Evolutionary conservation across 2,888 invertebrate genomes (phyloP), one percentile per base, ranked within the genome.

Genomic region (Ptilodon capucinus): DNA sequence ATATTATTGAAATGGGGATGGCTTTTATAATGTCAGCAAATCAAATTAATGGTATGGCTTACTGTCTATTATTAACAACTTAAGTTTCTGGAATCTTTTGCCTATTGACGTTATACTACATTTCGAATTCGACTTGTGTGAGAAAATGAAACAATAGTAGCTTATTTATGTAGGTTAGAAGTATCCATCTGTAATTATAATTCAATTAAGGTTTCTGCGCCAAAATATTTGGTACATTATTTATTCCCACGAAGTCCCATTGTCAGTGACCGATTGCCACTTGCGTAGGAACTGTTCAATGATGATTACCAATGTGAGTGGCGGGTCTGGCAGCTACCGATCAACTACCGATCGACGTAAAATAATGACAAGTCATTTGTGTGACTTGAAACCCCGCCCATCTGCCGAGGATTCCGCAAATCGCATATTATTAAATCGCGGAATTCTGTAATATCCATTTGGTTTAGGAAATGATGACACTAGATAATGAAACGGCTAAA

Each of bases 331-430:
- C 62, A n/a, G n/a, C n/a, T 48, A 48, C 56, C 61, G 71, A 81
- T 79, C 70, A 66, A 64, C 73, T 48, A 48, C 56, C 61, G 71
- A 81, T 79, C 70, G 67, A 64, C 73, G 81, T 75, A 73, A 23
- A 75, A 79, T 84, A 84, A 88, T 86, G 79, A 76, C 67, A 54
- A 53, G 75, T 69, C 70, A 75, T 84, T 81, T 74, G 72, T 68
- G 67, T 62, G 60, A 59, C 60, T n/a, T n/a, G 42, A 54, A 36
- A 28, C 21, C 47, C 52, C 50, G 51, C 51, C 52, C 48, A 57
- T 46, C 38, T 48, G 40, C 47, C 55, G 57, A 47, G 44, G 51
- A 54, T 60, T 50, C 46, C 40, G 44, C 40, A 52, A 60, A 64
- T 68, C 66, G 60, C 59, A 38, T 45, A 40, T 38, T 11, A n/a